Conservation (phyloP, 2,797 vertebrate species). For the Poeciliopsis paucimaculata region DNA sequence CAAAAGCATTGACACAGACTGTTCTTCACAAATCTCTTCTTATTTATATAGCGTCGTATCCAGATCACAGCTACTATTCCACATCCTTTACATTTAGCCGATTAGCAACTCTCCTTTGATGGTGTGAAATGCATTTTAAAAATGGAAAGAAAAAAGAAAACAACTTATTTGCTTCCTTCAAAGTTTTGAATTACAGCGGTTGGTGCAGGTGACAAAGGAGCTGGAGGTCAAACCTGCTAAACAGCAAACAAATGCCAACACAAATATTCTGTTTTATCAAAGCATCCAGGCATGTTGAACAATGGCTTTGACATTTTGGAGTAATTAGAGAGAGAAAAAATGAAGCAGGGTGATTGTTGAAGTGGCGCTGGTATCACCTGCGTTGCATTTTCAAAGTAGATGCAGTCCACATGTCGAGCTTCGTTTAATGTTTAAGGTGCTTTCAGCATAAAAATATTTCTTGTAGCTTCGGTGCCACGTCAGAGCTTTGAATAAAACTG, state of each 20-base stretch:
- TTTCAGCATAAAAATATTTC: slow-evolving; percentile 21
- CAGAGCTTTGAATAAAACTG: slow-evolving; percentile 26
- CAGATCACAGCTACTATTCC: background rate
- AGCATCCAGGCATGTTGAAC: slow-evolving; percentile 35
- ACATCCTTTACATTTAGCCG: background rate
- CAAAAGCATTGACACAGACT: background rate
- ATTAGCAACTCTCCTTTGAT: background rate
- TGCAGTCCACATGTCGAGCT: slow-evolving; percentile 43
- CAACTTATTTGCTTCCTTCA: background rate
- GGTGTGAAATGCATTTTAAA: background rate
- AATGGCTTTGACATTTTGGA: slow-evolving; percentile 23
- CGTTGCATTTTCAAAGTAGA: slow-evolving; percentile 30
- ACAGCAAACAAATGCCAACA: slow-evolving; percentile 43
- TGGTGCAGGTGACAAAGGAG: slow-evolving; percentile 31
- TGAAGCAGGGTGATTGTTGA: background rate
- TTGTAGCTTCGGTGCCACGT: slow-evolving; percentile 14
- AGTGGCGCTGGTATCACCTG: slow-evolving; percentile 18
- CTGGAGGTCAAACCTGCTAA: slow-evolving; percentile 52
- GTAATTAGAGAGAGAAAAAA: slow-evolving; percentile 7
- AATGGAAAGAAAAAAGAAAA: too few species aligned
- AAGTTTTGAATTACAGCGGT: slow-evolving; percentile 20
- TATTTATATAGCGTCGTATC: background rate
- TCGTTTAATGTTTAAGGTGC: slow-evolving; percentile 18
- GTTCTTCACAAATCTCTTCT: background rate
- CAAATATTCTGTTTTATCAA: slow-evolving; percentile 28